Evolutionary conservation across 2,113 vertebrate species (phyloP).

Genomic region (Lophochroa leadbeateri): DNA sequence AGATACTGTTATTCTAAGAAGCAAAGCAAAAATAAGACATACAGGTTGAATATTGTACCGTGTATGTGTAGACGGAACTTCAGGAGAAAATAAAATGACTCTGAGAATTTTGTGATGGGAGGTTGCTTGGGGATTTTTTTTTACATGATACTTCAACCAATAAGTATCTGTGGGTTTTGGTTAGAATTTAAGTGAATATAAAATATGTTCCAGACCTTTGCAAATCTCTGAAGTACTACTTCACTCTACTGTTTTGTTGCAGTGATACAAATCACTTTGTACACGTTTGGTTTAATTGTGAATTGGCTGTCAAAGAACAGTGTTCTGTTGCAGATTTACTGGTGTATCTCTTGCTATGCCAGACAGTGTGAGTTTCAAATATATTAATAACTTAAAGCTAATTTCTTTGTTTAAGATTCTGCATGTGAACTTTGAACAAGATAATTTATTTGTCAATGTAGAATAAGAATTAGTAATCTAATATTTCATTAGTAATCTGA

Average conservation of each 20-base stretch:
- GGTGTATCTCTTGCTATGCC: not conserved
- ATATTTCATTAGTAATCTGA: not conserved
- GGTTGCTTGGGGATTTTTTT: not conserved
- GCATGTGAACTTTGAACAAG: not conserved
- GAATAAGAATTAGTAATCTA: not conserved
- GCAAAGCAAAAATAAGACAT: not conserved
- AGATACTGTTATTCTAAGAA: not conserved
- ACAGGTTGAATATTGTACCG: not conserved
- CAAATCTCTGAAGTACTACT: not conserved
- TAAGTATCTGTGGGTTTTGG: not conserved
- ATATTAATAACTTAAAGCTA: not conserved
- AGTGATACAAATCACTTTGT: not conserved
- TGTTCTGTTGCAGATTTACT: not conserved
- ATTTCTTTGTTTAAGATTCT: not conserved
- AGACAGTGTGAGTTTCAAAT: not conserved
- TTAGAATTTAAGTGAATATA: not conserved
- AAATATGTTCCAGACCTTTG: not conserved
- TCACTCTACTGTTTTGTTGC: not conserved
- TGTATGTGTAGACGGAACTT: not conserved
- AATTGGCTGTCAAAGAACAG: not conserved
- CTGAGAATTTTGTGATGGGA: not conserved
- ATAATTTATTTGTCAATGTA: not conserved
- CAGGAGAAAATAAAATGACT: not conserved
- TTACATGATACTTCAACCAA: not conserved
- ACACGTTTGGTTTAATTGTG: not conserved